phyloP scores from a whole-genome alignment of 2,113 vertebrate species.

The Gymnobelideus leadbeateri region DNA sequence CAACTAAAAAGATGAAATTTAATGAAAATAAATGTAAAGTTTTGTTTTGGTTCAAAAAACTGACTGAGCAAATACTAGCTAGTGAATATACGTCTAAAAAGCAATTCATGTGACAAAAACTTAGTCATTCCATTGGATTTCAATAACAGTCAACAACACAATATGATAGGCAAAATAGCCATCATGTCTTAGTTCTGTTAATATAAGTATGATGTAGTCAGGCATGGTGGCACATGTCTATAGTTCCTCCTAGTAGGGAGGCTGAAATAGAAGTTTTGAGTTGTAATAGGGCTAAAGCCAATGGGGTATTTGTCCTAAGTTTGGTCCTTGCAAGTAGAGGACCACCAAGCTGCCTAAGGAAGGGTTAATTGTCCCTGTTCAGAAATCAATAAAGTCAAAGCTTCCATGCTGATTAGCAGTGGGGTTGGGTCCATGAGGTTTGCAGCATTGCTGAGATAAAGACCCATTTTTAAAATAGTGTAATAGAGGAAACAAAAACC shows the following conservation, averaged over 20 bases:
- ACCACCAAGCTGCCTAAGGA: not conserved
- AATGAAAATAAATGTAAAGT: not conserved
- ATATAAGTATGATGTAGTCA: not conserved
- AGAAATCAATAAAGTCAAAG: not conserved
- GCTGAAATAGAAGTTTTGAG: not conserved
- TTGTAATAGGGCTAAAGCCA: not conserved
- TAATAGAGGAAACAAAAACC: not conserved
- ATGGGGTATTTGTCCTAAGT: not conserved
- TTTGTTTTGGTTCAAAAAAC: not conserved
- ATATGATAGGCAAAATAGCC: not conserved
- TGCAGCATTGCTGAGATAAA: not conserved
- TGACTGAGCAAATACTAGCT: not conserved
- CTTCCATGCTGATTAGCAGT: not conserved
- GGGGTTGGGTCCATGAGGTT: not conserved
- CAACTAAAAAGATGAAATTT: not conserved
- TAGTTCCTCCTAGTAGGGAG: not conserved
- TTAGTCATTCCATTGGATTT: not conserved
- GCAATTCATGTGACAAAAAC: not conserved
- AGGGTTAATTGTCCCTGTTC: not conserved
- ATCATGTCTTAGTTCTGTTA: not conserved
- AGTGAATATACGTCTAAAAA: not conserved
- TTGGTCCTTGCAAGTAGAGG: too few relatives aligned
- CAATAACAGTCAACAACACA: too few relatives aligned
- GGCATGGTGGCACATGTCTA: not conserved
- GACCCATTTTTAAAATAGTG: not conserved